These are phyloP conservation scores for Tretioscincus oriximinensis DNA, from an alignment of 2,113 vertebrate genomes.

Conservation along the genomic window DNA sequence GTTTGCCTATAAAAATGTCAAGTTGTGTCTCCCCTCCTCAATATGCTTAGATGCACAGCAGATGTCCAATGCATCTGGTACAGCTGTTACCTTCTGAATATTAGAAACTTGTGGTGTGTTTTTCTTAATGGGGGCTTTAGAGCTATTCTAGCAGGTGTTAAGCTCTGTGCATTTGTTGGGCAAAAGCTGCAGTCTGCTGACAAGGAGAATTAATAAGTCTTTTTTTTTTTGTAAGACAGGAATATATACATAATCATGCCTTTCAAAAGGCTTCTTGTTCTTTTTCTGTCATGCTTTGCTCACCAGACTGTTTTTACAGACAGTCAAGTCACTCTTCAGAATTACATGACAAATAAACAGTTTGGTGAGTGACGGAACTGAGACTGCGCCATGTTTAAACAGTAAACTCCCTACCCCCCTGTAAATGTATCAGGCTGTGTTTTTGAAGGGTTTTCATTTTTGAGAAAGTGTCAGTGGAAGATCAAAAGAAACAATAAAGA, in stretches of 20 bases:
- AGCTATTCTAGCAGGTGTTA: conserved; percentile 14
- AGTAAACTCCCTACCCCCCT: neutral
- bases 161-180: neutral
- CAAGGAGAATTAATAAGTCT: conserved; percentile 8
- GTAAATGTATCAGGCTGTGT: neutral
- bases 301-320: conserved; percentile 23
- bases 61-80: neutral
- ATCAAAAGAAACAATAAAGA: no score
- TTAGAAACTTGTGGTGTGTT: neutral
- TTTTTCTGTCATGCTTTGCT: conserved; percentile 5
- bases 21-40: neutral
- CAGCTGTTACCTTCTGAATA: accelerated
- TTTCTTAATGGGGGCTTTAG: neutral
- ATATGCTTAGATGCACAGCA: accelerated
- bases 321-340: conserved; percentile 6
- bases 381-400: neutral
- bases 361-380: conserved; percentile 3
- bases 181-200: conserved; percentile 8
- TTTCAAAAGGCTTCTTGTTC: conserved; percentile 22
- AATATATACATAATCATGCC: neutral
- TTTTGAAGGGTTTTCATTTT: neutral
- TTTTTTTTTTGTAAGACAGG: neutral
- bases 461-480: neutral
- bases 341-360: conserved; percentile 23
- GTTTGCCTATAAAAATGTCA: neutral